Evolutionary conservation across 2,888 invertebrate genomes (phyloP).

Genomic region (Hypselothyrea guttata): DNA sequence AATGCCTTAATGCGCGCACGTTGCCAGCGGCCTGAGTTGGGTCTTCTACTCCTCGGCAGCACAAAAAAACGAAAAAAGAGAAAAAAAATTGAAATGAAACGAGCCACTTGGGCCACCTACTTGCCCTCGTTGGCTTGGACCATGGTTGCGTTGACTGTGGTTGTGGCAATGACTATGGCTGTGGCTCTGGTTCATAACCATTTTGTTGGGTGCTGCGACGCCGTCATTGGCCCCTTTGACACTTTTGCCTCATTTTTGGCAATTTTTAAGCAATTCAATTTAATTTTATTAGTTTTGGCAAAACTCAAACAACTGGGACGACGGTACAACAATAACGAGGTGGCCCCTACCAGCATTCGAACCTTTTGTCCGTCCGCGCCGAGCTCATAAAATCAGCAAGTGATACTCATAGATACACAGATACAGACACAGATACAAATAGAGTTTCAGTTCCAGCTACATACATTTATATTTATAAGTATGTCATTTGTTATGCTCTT

Average conservation of each 20-base stretch:
- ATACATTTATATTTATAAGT: conserved; percentile 57
- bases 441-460: neutral
- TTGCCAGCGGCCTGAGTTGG: conserved; percentile 41
- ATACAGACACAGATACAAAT: conserved; percentile 27
- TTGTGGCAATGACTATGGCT: neutral
- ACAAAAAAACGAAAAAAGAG: neutral
- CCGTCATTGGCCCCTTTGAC: conserved; percentile 50
- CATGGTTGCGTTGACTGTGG: neutral
- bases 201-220: conserved; percentile 36
- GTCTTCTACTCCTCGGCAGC: conserved; percentile 5
- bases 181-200: conserved; percentile 53
- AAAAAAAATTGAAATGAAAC: neutral
- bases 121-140: neutral
- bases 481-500: conserved; percentile 71
- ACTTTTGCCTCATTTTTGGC: conserved; percentile 76
- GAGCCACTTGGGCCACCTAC: neutral
- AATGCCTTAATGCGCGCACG: conserved; percentile 72
- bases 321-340: conserved; percentile 68
- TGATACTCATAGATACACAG: conserved; percentile 32
- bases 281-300: conserved; percentile 78
- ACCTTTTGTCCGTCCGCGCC: conserved; percentile 44
- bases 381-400: conserved; percentile 69
- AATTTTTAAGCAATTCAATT: conserved; percentile 78
- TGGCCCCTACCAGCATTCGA: conserved; percentile 9
- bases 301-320: conserved; percentile 74